Conservation (phyloP, 2,888 invertebrate genomes). For the Tetanocera ferruginea region DNA sequence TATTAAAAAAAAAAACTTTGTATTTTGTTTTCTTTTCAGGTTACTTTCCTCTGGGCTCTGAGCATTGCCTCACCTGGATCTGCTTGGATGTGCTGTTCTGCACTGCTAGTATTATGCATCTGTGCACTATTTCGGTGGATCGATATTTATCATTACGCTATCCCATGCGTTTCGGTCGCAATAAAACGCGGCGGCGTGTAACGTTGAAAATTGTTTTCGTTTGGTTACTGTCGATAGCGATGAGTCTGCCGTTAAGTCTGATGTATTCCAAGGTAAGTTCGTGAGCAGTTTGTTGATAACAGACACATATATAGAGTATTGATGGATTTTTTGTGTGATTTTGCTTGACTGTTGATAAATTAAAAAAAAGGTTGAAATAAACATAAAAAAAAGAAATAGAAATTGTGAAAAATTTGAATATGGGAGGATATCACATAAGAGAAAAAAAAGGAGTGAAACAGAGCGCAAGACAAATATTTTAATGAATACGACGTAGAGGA, state of each 20-base stretch:
- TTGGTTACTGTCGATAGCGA: slow-evolving; percentile 92
- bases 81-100: slow-evolving; percentile 96
- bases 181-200: slow-evolving; percentile 87
- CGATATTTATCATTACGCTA: slow-evolving; percentile 91
- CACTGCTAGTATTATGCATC: slow-evolving; percentile 96
- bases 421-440: too few species aligned
- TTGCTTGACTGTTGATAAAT: not conserved
- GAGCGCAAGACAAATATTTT: too few species aligned
- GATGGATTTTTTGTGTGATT: not conserved
- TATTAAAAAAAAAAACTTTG: not conserved
- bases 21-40: slow-evolving; percentile 72
- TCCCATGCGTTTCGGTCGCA: slow-evolving; percentile 93
- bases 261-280: slow-evolving; percentile 86
- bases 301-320: not conserved
- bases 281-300: not conserved
- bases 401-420: not conserved
- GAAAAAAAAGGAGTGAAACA: too few species aligned
- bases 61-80: slow-evolving; percentile 94
- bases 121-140: slow-evolving; percentile 97
- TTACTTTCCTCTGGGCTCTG: slow-evolving; percentile 84
- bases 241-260: slow-evolving; percentile 89
- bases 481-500: too few species aligned
- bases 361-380: too few species aligned
- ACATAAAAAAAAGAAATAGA: not conserved
- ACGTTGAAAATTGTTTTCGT: slow-evolving; percentile 93